Base-by-base conservation (phyloP, 2,797 vertebrate genomes). In the Macroramphosus scolopax region DNA sequence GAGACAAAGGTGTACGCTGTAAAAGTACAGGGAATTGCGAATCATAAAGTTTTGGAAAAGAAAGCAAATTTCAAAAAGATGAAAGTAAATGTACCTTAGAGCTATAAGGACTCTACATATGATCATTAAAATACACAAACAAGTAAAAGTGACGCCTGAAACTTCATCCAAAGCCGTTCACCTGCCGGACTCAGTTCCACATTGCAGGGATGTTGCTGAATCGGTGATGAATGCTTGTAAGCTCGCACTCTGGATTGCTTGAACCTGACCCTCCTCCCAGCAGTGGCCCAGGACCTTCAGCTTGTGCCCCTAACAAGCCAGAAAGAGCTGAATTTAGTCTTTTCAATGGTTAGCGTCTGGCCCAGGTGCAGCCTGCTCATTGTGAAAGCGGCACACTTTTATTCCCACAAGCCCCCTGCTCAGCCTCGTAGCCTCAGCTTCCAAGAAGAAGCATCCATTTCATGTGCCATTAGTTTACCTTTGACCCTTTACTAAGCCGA, bases 261-360 rank as follows among this genome's bases (percentile, higher is more conserved):
- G 77, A 83, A 71, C 62, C 75, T 89, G 87, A 88, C 89, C 83
- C 17, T 3, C 36, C 3, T n/a, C 20, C 31, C 74, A 91, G 90
- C 88, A 89, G 88, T 85, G 85, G 81, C 69, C 58, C 68, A 51
- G 44, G 81, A 89, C 83, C 85, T 72, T 61, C 66, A 52, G 78
- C 78, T 77, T 81, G 78, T 75, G 83, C 82, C 82, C 74, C 72
- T 72, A 76, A 81, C 84, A 51, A 32, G 60, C n/a, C 64, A 78
- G 74, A 87, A 88, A 88, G 78, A 87, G 88, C 87, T 87, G 87
- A 90, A 90, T 87, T 80, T 74, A 83, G 87, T 87, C 75, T 87
- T 86, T 89, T 77, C 84, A 60, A 64, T 78, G 78, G 82, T 84
- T 70, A 81, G 66, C 35, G 11, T 57, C 75, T 89, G 88, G 89